Conservation (phyloP, 1,140 invertebrate species). For the Zophobas morio region DNA sequence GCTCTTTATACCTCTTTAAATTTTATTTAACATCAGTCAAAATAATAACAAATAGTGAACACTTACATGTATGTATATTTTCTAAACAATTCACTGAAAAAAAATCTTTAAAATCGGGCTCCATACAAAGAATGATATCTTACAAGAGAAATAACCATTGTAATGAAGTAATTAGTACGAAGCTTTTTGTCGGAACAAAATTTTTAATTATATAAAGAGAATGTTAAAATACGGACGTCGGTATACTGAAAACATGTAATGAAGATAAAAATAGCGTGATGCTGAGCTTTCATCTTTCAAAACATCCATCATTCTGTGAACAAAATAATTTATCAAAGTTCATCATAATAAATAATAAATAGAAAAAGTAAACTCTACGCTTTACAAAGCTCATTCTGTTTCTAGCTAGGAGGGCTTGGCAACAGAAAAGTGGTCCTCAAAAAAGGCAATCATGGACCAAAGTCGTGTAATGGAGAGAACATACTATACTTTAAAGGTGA, state of each 20-base stretch:
- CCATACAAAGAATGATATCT: too few relatives aligned
- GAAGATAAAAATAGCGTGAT: conserved; percentile 43
- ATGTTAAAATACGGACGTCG: neutral
- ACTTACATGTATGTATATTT: too few relatives aligned
- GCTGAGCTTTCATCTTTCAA: conserved; percentile 39
- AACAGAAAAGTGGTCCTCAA: neutral
- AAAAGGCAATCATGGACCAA: conserved; percentile 17
- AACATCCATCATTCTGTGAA: conserved; percentile 42
- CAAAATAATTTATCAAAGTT: conserved; percentile 44
- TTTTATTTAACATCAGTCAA: too few relatives aligned
- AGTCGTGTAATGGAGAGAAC: neutral
- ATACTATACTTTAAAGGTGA: too few relatives aligned
- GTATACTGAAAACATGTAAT: conserved; percentile 26
- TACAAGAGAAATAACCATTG: too few relatives aligned
- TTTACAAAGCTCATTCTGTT: conserved; percentile 30
- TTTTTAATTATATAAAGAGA: neutral
- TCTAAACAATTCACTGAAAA: too few relatives aligned
- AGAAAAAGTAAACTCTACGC: conserved; percentile 38
- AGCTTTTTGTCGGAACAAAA: too few relatives aligned
- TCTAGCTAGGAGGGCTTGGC: conserved; percentile 5
- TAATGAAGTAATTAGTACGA: too few relatives aligned
- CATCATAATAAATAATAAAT: conserved; percentile 43
- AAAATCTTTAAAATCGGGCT: too few relatives aligned
- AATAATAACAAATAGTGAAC: too few relatives aligned
- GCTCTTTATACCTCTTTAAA: too few relatives aligned